Evolutionary conservation across 2,888 invertebrate species (phyloP), one percentile per base, ranked within the genome.

Genomic region (Heliconius sara): DNA sequence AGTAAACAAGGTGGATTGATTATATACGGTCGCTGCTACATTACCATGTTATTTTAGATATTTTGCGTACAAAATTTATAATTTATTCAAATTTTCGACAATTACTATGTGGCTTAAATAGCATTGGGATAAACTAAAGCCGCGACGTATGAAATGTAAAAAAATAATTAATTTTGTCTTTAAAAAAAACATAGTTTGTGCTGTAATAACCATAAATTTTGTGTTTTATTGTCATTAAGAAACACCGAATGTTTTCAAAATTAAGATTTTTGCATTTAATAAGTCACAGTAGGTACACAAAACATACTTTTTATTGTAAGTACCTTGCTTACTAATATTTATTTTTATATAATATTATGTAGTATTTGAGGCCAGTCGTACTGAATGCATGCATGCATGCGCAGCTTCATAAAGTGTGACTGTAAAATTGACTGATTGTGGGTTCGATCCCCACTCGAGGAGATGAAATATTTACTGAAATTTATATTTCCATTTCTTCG

Each of bases 51-150:
- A 67, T 60, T 65, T 73, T 73, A 27, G 73, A 25, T 73, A 73
- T 65, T 34, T 78, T 66, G 66, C 71, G 34, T 78, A 73, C 78
- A 25, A 57, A 67, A 73, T 57, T 57, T 39, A 67, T 67, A 57
- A 78, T 78, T 78, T 78, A 78, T 78, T 78, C 57, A 78, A 78
- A 78, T 78, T 78, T 78, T 78, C 7, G 7, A 72, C 47, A 72
- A 78, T 78, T 72, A 72, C 25, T 68, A 71, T 67, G 39, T 34
- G 34, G 76, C 43, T 43, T 25, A 65, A 75, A 47, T 75, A 47
- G 6, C 57, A 34, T 73, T 60, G 60, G 30, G 7, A 39, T 43
- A 43, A 43, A 70, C 70, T 16, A 43, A 6, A 60, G 10, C 71
- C 52, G 27, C 34, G 34, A 34, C 34, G 34, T 39, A 30, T 22